Conservation (phyloP, 2,113 vertebrate species). For the Steatornis caripensis region DNA sequence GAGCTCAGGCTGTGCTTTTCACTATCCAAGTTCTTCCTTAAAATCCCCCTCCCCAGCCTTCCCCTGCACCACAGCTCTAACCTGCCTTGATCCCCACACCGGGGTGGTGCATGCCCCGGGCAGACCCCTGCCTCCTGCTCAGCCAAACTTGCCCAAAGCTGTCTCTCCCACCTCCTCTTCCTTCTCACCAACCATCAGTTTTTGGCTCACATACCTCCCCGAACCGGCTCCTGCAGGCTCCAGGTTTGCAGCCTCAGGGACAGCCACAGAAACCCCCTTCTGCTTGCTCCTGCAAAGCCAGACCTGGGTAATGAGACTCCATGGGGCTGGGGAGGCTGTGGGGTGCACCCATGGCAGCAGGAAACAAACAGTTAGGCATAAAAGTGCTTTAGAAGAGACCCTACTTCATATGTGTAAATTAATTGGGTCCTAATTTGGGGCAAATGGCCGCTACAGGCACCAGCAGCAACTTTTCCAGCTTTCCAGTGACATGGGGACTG, state of each 20-base stretch:
- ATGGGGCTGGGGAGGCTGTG: neutral
- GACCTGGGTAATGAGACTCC: neutral
- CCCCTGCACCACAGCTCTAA: neutral
- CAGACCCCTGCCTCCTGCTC: neutral
- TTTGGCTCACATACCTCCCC: neutral
- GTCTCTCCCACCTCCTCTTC: neutral
- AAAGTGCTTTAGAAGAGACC: neutral
- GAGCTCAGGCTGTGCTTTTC: neutral
- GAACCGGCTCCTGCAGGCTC: neutral
- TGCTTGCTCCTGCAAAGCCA: neutral
- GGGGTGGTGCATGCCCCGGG: fast-evolving
- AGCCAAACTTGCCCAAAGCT: neutral
- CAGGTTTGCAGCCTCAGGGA: neutral
- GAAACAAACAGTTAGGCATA: neutral
- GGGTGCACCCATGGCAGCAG: fast-evolving
- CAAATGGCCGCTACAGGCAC: fast-evolving
- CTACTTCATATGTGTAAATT: neutral
- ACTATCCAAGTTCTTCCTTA: neutral
- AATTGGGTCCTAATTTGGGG: neutral
- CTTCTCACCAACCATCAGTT: neutral
- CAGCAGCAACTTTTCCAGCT: neutral
- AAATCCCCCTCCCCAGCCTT: neutral
- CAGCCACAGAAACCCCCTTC: neutral
- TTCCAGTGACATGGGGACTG: fast-evolving
- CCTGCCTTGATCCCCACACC: neutral